Percentiles rank a stretch among this genome's conserved stretches.
phyloP scores from a whole-genome alignment of 2,113 vertebrate genomes.

The Sceloporus tristichus region DNA sequence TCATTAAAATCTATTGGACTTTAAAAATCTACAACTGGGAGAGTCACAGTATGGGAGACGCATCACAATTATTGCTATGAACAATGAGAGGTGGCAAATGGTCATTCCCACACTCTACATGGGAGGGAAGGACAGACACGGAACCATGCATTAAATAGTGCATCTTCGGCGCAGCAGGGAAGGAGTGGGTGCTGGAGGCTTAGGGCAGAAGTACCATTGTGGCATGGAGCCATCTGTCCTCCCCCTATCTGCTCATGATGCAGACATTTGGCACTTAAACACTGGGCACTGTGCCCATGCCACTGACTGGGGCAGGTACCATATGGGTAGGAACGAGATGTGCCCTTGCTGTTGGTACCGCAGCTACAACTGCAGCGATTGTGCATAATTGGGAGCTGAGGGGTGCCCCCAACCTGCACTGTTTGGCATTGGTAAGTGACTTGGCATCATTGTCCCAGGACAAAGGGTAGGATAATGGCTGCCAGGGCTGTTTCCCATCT shows the following conservation, averaged over 20 bases:
- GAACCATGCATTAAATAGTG: constrained; percentile 39
- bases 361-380: constrained; percentile 11
- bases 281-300: constrained; percentile 10
- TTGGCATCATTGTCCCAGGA: constrained; percentile 7
- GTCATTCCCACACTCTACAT: constrained; percentile 48
- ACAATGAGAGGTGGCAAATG: constrained; percentile 57
- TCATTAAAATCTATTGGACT: constrained; percentile 85
- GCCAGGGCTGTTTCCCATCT: background rate
- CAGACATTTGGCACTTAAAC: constrained; percentile 42
- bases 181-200: constrained; percentile 15
- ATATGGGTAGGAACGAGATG: background rate
- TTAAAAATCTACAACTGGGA: constrained; percentile 78
- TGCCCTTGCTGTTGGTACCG: constrained; percentile 28
- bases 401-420: constrained; percentile 1
- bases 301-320: constrained; percentile 18
- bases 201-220: constrained; percentile 20
- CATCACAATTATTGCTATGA: constrained; percentile 73
- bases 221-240: constrained; percentile 32
- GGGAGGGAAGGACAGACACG: constrained; percentile 59
- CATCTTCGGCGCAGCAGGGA: constrained; percentile 3
- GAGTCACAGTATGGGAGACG: constrained; percentile 65
- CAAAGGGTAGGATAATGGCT: constrained; percentile 14
- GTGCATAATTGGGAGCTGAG: constrained; percentile 15
- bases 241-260: constrained; percentile 49
- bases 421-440: constrained; percentile 21